Evolutionary conservation across 2,797 vertebrate genomes (phyloP).

Genomic region (Zalophus californianus): DNA sequence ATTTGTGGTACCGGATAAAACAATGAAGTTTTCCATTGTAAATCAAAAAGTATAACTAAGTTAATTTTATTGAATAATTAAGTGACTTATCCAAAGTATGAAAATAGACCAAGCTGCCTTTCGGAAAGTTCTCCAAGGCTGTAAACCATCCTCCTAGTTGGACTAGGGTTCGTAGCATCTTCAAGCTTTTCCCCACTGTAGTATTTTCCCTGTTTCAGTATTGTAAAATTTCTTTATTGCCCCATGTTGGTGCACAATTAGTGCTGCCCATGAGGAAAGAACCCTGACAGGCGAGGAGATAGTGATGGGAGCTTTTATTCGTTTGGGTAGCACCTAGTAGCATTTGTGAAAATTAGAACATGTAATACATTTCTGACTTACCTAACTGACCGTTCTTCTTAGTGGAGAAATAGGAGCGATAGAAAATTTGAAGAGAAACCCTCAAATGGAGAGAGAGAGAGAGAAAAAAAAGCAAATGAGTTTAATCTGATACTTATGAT

Average conservation of each 20-base stretch:
- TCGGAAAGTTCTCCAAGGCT: not conserved
- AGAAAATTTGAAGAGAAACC: not conserved
- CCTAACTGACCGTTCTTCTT: not conserved
- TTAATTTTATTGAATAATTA: not conserved
- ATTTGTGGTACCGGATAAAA: not conserved
- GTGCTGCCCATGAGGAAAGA: not conserved
- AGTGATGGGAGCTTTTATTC: not conserved
- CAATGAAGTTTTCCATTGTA: not conserved
- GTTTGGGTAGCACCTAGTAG: not conserved
- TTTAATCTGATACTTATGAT: not conserved
- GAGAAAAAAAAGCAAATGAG: not conserved
- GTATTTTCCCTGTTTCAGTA: not conserved
- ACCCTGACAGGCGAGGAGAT: not conserved
- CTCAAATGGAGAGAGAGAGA: not conserved
- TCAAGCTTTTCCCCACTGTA: not conserved
- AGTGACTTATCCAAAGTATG: not conserved
- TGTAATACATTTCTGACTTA: not conserved
- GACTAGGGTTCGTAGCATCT: not conserved
- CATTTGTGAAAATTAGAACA: not conserved
- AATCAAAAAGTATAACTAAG: not conserved
- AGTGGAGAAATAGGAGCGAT: not conserved
- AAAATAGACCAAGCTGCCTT: not conserved
- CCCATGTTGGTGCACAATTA: not conserved
- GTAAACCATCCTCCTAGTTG: not conserved
- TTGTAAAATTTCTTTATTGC: not conserved